Evolutionary conservation across 2,113 vertebrate species (phyloP).

Genomic region (Trinectes maculatus): DNA sequence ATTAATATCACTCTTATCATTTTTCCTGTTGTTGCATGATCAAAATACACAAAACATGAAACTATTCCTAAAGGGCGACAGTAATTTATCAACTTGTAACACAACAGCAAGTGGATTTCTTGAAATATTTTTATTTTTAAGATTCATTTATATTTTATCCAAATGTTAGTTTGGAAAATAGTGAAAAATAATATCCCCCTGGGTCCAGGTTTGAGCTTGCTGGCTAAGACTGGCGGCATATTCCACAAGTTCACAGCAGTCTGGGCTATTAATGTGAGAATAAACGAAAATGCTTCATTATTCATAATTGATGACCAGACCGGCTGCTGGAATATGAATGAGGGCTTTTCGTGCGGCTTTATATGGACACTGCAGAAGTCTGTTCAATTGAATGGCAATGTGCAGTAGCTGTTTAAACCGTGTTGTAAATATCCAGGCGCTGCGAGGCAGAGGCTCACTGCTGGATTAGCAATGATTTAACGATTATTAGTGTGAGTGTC

Average conservation of each 20-base stretch:
- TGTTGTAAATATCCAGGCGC: slow-evolving; percentile 17
- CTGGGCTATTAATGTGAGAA: slow-evolving; percentile 24
- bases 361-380: slow-evolving; percentile 21
- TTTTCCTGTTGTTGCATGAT: background rate
- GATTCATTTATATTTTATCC: background rate
- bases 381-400: background rate
- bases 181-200: no score
- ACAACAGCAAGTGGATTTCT: background rate
- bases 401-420: slow-evolving; percentile 21
- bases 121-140: background rate
- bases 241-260: slow-evolving; percentile 17
- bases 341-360: slow-evolving; percentile 20
- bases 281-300: slow-evolving; percentile 22
- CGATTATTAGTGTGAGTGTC: slow-evolving; percentile 35
- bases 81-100: background rate
- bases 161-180: background rate
- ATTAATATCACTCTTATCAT: background rate
- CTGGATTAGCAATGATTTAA: slow-evolving; percentile 16
- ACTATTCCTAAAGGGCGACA: background rate
- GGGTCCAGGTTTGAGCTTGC: no score
- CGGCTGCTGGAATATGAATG: slow-evolving; percentile 46
- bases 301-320: slow-evolving; percentile 47
- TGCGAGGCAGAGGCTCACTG: slow-evolving; percentile 3
- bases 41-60: background rate
- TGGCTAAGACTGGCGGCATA: slow-evolving; percentile 12